These are phyloP conservation scores for Anarsia innoxiella DNA, from an alignment of 2,888 invertebrate genomes.

Conservation along the genomic window DNA sequence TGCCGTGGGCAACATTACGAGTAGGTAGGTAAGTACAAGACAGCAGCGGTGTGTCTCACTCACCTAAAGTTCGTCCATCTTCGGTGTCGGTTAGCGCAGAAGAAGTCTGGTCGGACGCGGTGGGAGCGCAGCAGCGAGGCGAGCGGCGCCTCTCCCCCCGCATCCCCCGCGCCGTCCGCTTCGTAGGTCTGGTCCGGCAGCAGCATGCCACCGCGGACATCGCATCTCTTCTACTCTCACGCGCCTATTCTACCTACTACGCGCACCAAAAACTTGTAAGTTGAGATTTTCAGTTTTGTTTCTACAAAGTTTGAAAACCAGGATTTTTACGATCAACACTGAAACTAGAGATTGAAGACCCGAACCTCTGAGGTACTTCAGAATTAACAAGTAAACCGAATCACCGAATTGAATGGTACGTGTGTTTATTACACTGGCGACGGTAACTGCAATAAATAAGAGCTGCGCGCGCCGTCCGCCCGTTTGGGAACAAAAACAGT, in stretches of 20 bases:
- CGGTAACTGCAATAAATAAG: no score
- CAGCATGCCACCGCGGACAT: conserved; percentile 76
- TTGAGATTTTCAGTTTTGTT: background rate
- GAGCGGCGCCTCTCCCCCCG: conserved; percentile 46
- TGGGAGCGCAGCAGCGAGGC: conserved; percentile 54
- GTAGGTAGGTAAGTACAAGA: background rate
- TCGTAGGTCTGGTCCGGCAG: conserved; percentile 89
- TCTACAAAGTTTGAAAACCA: background rate
- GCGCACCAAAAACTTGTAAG: background rate
- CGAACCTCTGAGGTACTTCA: background rate
- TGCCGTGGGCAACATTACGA: no score
- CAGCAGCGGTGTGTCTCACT: background rate
- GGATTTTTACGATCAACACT: background rate
- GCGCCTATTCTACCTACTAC: background rate
- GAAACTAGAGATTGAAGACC: background rate
- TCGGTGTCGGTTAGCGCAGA: conserved; percentile 78
- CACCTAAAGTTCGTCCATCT: no score
- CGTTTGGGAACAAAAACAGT: background rate
- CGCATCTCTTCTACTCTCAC: conserved; percentile 8
- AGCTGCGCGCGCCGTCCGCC: background rate
- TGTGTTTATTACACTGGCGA: no score
- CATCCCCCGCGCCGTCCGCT: conserved; percentile 57
- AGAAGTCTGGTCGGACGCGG: conserved; percentile 84
- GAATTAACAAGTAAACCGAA: background rate
- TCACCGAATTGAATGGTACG: background rate